Evolutionary conservation across 2,888 invertebrate genomes (phyloP), one percentile per base, ranked within the genome.

Genomic region (Pantelozetes paolii): DNA sequence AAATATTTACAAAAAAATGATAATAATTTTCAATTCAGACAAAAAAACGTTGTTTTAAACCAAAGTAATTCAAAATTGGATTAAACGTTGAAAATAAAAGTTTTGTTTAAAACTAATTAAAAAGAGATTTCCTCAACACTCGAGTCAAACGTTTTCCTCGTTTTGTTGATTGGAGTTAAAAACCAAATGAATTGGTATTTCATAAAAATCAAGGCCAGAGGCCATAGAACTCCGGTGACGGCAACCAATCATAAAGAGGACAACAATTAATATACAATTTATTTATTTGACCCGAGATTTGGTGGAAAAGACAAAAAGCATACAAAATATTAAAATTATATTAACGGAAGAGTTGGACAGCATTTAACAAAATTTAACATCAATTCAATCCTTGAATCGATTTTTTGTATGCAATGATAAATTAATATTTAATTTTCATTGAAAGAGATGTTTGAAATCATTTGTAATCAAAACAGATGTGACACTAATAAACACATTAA

Each of bases 201-300:
- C 36, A 64, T 64, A 20, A 64, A 64, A 64, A 64, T 64, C 64
- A 64, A 64, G 64, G 64, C 64, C 64, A 64, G 64, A 64, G 64
- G 64, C 32, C 64, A 64, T 36, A 64, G 36, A 64, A 32, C 64
- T 64, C 36, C 20, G 30, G 30, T 59, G 59, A 59, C 59, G 28
- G 59, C 28, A 59, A 28, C 32, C 59, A 30, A 59, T 30, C 11
- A 50, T 9, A 59, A 28, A 28, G 59, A 20, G 26, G 59, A 59
- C 59, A 59, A 32, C 30, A 30, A 8, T 8, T 32, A n/a, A n/a
- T n/a, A n/a, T n/a, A n/a, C n/a, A n/a, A n/a, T n/a, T n/a, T n/a
- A n/a, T n/a, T n/a, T n/a, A n/a, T n/a, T n/a, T n/a, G n/a, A n/a
- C n/a, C n/a, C n/a, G n/a, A n/a, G n/a, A n/a, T n/a, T n/a, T n/a